Percentiles rank a stretch among this genome's conserved stretches.
Conservation (phyloP, 2,113 vertebrate genomes). For the Sterrhoptilus dennistouni region DNA sequence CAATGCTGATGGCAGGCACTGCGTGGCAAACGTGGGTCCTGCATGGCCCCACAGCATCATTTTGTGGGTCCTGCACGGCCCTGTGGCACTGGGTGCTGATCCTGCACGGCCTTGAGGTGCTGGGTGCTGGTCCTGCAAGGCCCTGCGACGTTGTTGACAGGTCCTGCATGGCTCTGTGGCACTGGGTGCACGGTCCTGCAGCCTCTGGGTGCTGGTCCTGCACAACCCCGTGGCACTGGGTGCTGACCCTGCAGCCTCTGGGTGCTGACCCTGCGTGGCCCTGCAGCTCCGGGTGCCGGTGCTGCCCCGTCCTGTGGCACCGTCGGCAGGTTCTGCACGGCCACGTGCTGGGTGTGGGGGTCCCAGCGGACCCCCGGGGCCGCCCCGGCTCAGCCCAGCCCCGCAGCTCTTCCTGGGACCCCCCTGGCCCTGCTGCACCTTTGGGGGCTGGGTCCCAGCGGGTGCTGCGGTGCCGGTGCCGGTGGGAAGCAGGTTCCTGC, state of each 20-base stretch:
- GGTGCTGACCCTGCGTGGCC: not conserved
- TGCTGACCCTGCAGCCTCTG: not conserved
- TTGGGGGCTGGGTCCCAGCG: not conserved
- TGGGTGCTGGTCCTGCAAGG: not conserved
- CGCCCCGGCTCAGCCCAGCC: fast-evolving
- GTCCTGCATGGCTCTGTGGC: not conserved
- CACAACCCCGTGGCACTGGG: fast-evolving
- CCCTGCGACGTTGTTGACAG: not conserved
- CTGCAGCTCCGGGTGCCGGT: not conserved
- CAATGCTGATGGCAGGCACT: not conserved
- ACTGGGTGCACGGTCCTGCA: not conserved
- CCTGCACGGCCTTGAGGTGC: not conserved
- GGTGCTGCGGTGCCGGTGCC: not conserved
- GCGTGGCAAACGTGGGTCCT: not conserved
- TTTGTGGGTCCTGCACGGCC: not conserved
- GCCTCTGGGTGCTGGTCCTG: fast-evolving
- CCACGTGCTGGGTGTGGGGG: not conserved
- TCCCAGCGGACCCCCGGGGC: fast-evolving
- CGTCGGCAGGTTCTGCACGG: not conserved
- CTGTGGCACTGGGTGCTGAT: not conserved
- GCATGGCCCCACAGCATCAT: not conserved
- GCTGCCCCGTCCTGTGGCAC: not conserved
- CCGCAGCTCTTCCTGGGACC: not conserved
- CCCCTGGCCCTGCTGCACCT: not conserved
- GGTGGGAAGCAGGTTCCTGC: not conserved